A percentile compares a stretch with the other conserved stretches of the same genome.
These are phyloP conservation scores for Agonum fuliginosum DNA, from an alignment of 2,888 invertebrate genomes.

Conservation along the genomic window DNA sequence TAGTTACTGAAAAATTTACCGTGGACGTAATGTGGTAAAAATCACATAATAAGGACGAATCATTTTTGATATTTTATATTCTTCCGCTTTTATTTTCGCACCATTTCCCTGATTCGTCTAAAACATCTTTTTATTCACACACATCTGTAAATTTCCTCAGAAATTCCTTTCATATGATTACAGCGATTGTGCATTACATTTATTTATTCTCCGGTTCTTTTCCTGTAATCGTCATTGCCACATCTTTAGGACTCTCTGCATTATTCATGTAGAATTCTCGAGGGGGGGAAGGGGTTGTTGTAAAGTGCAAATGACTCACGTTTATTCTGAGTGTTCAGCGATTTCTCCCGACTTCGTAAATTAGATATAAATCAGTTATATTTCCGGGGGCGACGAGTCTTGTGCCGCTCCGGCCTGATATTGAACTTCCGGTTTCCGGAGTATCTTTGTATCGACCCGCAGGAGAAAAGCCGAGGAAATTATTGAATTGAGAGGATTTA, in stretches of 20 bases:
- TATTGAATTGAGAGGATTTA: too few relatives aligned
- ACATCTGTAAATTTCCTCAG: constrained; percentile 23
- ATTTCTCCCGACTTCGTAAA: constrained; percentile 23
- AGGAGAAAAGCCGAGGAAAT: too few relatives aligned
- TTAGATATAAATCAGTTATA: constrained; percentile 47
- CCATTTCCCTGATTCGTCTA: constrained; percentile 28
- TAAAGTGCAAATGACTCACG: constrained; percentile 47
- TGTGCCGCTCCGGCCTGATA: background rate
- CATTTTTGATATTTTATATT: background rate
- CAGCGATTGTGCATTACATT: too few relatives aligned
- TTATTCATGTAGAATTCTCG: constrained; percentile 39
- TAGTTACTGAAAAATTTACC: too few relatives aligned
- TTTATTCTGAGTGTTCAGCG: constrained; percentile 27
- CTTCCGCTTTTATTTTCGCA: constrained; percentile 21
- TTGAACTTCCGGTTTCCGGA: constrained; percentile 27
- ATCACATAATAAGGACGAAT: constrained; percentile 1
- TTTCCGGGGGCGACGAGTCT: background rate
- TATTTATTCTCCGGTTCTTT: constrained; percentile 15
- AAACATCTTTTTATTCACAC: constrained; percentile 21
- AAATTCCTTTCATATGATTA: constrained; percentile 9
- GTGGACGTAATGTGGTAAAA: too few relatives aligned
- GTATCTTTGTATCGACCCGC: constrained; percentile 29
- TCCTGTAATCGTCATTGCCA: constrained; percentile 33
- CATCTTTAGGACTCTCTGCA: constrained; percentile 26
- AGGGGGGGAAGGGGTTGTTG: background rate